phyloP scores from a whole-genome alignment of 2,888 invertebrate genomes.

The Dicycla oo region DNA sequence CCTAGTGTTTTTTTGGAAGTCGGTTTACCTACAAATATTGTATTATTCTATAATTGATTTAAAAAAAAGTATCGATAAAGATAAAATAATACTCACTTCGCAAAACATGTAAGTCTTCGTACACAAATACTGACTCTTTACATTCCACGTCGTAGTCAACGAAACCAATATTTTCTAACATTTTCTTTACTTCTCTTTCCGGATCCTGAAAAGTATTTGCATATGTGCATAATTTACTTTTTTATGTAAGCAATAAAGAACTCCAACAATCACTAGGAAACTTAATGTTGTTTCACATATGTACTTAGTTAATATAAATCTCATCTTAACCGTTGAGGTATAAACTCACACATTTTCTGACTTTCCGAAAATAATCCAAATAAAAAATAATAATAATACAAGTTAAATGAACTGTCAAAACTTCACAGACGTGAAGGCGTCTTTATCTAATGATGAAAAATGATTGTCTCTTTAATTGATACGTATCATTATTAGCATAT shows the following conservation, averaged over 20 bases:
- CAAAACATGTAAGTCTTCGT: slow-evolving; percentile 89
- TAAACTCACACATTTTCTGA: not conserved
- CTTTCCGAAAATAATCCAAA: not conserved
- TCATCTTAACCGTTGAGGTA: too few species aligned
- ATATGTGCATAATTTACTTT: not conserved
- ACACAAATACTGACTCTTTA: slow-evolving; percentile 90
- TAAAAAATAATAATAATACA: not conserved
- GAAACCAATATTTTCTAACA: slow-evolving; percentile 91
- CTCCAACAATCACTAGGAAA: not conserved
- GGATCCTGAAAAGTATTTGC: slow-evolving; percentile 84
- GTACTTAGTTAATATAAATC: not conserved
- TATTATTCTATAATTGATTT: not conserved
- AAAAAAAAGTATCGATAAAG: not conserved
- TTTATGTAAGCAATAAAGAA: not conserved
- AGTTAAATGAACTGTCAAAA: not conserved
- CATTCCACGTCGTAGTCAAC: slow-evolving; percentile 90
- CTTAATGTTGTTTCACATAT: not conserved
- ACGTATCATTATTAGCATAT: not conserved
- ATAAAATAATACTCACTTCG: slow-evolving; percentile 87
- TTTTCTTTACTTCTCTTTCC: slow-evolving; percentile 88
- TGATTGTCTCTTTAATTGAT: not conserved
- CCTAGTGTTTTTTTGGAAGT: too few species aligned
- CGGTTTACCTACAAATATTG: too few species aligned
- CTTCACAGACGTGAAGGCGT: not conserved
- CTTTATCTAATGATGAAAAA: not conserved